Evolutionary conservation across 2,888 invertebrate species (phyloP).

Genomic region (Agrotis segetum): DNA sequence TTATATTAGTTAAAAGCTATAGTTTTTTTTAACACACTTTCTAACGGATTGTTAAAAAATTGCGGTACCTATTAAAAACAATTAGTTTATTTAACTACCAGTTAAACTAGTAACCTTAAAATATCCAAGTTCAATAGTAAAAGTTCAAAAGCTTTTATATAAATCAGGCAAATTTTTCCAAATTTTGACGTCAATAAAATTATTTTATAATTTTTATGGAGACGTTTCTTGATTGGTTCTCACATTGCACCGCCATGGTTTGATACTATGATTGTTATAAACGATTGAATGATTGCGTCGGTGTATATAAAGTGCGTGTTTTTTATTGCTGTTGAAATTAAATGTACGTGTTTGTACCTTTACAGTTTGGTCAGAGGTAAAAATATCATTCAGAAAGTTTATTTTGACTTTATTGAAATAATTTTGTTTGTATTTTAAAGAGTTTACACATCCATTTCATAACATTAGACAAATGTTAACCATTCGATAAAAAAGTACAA

Average conservation of each 20-base stretch:
- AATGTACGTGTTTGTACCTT: constrained; percentile 8
- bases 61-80: no score
- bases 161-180: not conserved
- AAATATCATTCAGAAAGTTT: not conserved
- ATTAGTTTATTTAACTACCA: no score
- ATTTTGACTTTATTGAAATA: no score
- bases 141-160: not conserved
- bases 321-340: constrained; percentile 40
- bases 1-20: no score
- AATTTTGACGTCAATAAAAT: constrained; percentile 1
- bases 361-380: constrained; percentile 10
- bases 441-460: no score
- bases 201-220: constrained; percentile 6
- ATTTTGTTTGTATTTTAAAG: no score
- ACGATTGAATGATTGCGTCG: constrained; percentile 37
- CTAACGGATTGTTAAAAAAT: no score
- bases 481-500: not conserved
- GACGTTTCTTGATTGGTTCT: constrained; percentile 38
- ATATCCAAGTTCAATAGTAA: not conserved
- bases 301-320: constrained; percentile 27
- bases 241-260: constrained; percentile 47
- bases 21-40: no score
- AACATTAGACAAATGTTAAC: no score
- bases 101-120: not conserved
- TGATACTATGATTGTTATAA: constrained; percentile 56